Evolutionary conservation across 2,113 vertebrate species (phyloP).

Genomic region (Alces alces): DNA sequence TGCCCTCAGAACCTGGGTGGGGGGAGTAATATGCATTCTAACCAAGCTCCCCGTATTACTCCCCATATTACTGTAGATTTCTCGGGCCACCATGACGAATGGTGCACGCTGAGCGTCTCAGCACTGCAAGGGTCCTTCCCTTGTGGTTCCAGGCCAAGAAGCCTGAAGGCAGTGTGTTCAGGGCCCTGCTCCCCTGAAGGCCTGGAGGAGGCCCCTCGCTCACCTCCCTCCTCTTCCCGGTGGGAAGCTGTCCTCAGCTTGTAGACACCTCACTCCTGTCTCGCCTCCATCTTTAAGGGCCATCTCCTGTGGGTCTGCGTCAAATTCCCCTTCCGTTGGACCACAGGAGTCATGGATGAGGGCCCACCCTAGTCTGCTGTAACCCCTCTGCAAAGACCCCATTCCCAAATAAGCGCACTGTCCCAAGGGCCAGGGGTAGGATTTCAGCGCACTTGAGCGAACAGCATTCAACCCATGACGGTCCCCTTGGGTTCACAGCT

Average conservation of each 20-base stretch:
- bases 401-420: background rate
- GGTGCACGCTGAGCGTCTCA: background rate
- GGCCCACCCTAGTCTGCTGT: background rate
- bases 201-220: fast-evolving
- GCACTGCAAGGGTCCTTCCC: background rate
- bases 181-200: background rate
- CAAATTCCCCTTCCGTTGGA: background rate
- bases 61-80: background rate
- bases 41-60: background rate
- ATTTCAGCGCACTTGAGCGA: background rate
- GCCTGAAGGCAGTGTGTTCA: background rate
- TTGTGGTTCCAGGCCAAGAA: fast-evolving
- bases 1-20: background rate
- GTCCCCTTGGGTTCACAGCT: background rate
- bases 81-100: background rate
- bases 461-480: background rate
- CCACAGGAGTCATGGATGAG: background rate
- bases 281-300: background rate
- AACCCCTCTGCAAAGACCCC: background rate
- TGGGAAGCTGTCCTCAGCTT: background rate
- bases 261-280: background rate
- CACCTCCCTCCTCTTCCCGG: background rate
- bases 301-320: background rate
- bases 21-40: background rate
- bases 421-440: background rate